Conservation (phyloP, 2,888 invertebrate genomes). For the Cryptocephalus primarius region DNA sequence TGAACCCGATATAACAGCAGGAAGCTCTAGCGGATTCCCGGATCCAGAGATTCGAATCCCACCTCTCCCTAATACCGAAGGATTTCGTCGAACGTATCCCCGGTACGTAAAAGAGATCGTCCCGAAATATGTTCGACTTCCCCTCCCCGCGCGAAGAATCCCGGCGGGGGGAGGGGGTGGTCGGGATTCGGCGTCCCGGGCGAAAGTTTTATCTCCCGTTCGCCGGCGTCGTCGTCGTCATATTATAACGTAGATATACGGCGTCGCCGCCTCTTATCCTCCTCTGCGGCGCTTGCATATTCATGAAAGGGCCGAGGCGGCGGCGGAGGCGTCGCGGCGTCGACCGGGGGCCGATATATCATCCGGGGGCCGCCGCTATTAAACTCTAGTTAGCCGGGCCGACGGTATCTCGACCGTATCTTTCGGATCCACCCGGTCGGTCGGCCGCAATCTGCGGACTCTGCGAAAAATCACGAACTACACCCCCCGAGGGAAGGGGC, state of each 20-base stretch:
- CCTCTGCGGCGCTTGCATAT: slow-evolving; percentile 13
- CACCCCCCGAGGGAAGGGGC: background rate
- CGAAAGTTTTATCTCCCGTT: background rate
- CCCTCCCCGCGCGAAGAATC: too few relatives aligned
- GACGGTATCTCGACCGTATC: slow-evolving; percentile 23
- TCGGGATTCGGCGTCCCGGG: too few relatives aligned
- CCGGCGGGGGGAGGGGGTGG: too few relatives aligned
- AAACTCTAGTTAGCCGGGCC: slow-evolving; percentile 27
- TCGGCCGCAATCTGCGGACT: slow-evolving; percentile 28
- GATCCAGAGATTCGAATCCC: too few relatives aligned
- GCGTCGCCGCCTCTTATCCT: slow-evolving; percentile 9
- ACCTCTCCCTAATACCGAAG: too few relatives aligned
- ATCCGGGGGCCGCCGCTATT: slow-evolving; percentile 25
- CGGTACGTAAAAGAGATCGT: too few relatives aligned
- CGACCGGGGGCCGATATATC: slow-evolving; percentile 22
- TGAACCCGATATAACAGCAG: too few relatives aligned
- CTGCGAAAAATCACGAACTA: slow-evolving; percentile 32
- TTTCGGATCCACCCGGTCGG: slow-evolving; percentile 27
- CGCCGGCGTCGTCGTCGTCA: background rate
- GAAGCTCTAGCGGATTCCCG: too few relatives aligned
- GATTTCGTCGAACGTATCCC: too few relatives aligned
- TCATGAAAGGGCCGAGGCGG: slow-evolving; percentile 12
- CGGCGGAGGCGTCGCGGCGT: background rate
- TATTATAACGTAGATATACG: background rate
- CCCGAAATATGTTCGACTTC: too few relatives aligned